Evolutionary conservation across 2,797 vertebrate genomes (phyloP).

Genomic region (Limnodromus scolopaceus): DNA sequence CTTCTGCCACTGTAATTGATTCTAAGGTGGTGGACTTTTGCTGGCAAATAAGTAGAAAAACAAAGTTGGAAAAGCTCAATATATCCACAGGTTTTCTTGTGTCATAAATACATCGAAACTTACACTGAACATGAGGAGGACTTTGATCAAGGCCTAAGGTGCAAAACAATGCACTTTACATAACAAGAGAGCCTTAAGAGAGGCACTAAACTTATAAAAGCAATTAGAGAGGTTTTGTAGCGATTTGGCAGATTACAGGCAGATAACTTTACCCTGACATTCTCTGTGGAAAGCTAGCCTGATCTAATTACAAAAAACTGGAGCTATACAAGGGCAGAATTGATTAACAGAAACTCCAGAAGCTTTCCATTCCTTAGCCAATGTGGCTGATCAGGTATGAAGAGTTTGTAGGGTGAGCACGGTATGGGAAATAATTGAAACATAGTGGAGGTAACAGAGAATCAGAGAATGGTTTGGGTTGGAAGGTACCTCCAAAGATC

Average conservation of each 20-base stretch:
- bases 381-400: background rate
- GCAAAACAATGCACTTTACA: background rate
- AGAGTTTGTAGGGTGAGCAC: background rate
- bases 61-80: background rate
- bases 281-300: background rate
- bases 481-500: background rate
- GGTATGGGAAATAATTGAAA: background rate
- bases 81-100: background rate
- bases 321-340: background rate
- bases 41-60: background rate
- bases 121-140: background rate
- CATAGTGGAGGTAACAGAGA: background rate
- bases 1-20: background rate
- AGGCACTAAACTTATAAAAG: background rate
- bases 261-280: background rate
- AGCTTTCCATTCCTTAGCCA: background rate
- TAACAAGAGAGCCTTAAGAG: background rate
- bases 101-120: background rate
- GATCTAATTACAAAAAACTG: background rate
- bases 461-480: background rate
- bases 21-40: background rate
- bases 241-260: slow-evolving; percentile 15
- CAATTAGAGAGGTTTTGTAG: background rate
- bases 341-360: background rate
- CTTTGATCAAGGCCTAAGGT: background rate